A percentile compares a stretch with the other conserved stretches of the same genome.
Conservation (phyloP, 2,888 invertebrate species). For the Neoaliturus tenellus region DNA sequence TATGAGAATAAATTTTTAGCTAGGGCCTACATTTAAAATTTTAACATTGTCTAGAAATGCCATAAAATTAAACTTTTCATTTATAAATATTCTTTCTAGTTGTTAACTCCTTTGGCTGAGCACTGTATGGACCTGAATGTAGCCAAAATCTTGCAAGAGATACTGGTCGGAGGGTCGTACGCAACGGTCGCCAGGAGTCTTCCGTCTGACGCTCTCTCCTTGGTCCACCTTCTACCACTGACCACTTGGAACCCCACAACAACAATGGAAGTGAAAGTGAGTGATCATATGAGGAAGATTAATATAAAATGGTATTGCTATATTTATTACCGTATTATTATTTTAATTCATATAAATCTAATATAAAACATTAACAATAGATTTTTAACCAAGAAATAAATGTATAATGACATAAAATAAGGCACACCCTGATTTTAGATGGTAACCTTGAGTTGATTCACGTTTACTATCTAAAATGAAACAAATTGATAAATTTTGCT, state of each 20-base stretch:
- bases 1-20: too few relatives aligned
- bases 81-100: slow-evolving; percentile 61
- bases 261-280: slow-evolving; percentile 79
- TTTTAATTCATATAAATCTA: too few relatives aligned
- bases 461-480: too few relatives aligned
- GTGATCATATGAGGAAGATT: slow-evolving; percentile 56
- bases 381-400: too few relatives aligned
- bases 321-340: background rate
- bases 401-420: too few relatives aligned
- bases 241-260: slow-evolving; percentile 78
- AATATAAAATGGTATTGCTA: too few relatives aligned
- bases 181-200: slow-evolving; percentile 83
- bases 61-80: background rate
- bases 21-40: too few relatives aligned
- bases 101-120: slow-evolving; percentile 66
- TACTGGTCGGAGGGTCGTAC: slow-evolving; percentile 85
- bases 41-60: background rate
- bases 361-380: too few relatives aligned
- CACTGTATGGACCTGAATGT: slow-evolving; percentile 76
- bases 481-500: too few relatives aligned
- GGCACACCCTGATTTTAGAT: too few relatives aligned
- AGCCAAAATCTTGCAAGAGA: slow-evolving; percentile 86
- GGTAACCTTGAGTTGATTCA: too few relatives aligned
- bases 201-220: slow-evolving; percentile 81
- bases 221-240: slow-evolving; percentile 83